phyloP scores from a whole-genome alignment of 2,888 invertebrate species.

The Dicyrtomina minuta region DNA sequence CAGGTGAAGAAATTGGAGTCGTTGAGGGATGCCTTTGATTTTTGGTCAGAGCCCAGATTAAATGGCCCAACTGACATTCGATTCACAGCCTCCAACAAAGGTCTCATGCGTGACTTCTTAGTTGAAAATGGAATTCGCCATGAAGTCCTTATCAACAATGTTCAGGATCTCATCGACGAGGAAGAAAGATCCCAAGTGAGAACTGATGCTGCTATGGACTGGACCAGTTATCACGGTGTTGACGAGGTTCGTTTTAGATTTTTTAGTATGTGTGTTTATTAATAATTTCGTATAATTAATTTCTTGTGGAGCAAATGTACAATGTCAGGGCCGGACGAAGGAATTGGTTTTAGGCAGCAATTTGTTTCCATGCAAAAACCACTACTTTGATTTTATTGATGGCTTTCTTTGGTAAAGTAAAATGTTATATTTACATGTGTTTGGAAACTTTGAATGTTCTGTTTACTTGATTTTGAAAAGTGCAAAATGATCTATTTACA shows the following conservation, averaged over 20 bases:
- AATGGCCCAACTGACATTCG: slow-evolving; percentile 68
- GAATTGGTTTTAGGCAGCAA: too few species aligned
- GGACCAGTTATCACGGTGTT: slow-evolving; percentile 65
- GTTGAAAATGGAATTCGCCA: slow-evolving; percentile 66
- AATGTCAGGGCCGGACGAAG: too few species aligned
- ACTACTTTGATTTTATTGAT: too few species aligned
- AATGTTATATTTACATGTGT: too few species aligned
- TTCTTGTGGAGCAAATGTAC: too few species aligned
- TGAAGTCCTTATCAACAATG: slow-evolving; percentile 69
- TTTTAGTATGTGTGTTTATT: slow-evolving; percentile 1
- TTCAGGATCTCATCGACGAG: slow-evolving; percentile 60
- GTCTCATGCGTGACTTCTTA: slow-evolving; percentile 62
- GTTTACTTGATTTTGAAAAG: too few species aligned
- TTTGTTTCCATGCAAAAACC: too few species aligned
- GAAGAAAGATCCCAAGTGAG: neutral
- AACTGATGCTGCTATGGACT: neutral
- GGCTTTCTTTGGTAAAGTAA: too few species aligned
- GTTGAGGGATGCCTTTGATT: slow-evolving; percentile 61
- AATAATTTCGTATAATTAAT: neutral
- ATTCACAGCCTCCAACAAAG: slow-evolving; percentile 66
- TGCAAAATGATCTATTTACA: too few species aligned
- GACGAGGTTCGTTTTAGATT: slow-evolving; percentile 20
- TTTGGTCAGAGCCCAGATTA: slow-evolving; percentile 63
- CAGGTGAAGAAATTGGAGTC: slow-evolving; percentile 59
- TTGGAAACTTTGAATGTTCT: too few species aligned